These are phyloP conservation scores for Leptestheria dahalacensis DNA, from an alignment of 1,140 invertebrate species.

Conservation along the genomic window DNA sequence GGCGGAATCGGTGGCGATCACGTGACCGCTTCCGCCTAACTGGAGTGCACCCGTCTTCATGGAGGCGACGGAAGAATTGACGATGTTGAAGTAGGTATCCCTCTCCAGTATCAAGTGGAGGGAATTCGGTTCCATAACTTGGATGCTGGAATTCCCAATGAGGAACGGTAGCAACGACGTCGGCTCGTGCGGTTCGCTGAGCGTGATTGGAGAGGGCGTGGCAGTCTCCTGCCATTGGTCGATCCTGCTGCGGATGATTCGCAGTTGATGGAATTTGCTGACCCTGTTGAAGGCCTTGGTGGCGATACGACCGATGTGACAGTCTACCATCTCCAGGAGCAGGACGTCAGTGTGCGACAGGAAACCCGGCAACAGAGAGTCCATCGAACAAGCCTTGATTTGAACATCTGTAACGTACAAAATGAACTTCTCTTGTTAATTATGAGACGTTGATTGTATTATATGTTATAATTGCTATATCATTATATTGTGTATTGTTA, in stretches of 20 bases:
- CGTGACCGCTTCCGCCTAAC: background rate
- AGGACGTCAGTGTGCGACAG: background rate
- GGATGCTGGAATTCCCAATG: background rate
- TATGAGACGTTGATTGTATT: too few species aligned
- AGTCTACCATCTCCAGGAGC: background rate
- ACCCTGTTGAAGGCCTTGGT: background rate
- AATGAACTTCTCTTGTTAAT: too few species aligned
- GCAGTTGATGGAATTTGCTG: background rate
- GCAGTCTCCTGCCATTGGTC: background rate
- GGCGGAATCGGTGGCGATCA: background rate
- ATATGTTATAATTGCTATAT: too few species aligned
- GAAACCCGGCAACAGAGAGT: background rate
- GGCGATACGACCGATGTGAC: background rate
- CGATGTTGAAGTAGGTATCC: background rate
- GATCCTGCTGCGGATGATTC: background rate
- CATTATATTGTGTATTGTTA: too few species aligned
- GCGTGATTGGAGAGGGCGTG: background rate
- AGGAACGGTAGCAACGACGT: background rate
- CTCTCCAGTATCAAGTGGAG: background rate
- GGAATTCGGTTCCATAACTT: background rate
- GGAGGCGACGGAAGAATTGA: constrained; percentile 5
- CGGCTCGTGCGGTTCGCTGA: background rate
- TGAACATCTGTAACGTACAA: too few species aligned
- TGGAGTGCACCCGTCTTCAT: background rate
- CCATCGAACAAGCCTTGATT: background rate